These are phyloP conservation scores for Leptobrachium leishanense DNA, from an alignment of 2,113 vertebrate genomes.

Conservation along the genomic window DNA sequence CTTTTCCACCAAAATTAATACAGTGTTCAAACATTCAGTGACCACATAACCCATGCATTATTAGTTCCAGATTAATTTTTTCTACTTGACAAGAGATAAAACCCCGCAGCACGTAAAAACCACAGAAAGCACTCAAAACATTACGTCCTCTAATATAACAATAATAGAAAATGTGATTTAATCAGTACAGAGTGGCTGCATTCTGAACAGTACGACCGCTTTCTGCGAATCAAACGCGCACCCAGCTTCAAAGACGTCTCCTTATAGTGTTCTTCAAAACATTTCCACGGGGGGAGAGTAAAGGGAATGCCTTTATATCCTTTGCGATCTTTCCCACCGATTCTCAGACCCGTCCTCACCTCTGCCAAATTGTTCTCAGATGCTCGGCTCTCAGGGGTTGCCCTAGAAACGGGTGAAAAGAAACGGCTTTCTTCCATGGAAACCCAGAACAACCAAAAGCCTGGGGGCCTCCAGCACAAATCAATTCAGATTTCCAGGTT, in stretches of 20 bases:
- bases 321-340: slow-evolving; percentile 77
- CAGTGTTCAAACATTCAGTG: no score
- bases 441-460: slow-evolving; percentile 80
- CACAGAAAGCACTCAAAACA: no score
- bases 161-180: background rate
- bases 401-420: slow-evolving; percentile 85
- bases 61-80: no score
- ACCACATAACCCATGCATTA: no score
- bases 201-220: background rate
- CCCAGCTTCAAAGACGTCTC: background rate
- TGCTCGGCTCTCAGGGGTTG: slow-evolving; percentile 75
- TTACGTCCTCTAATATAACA: background rate
- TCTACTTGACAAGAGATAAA: no score
- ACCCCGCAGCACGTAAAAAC: no score
- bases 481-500: slow-evolving; percentile 86
- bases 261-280: slow-evolving; percentile 18
- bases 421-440: slow-evolving; percentile 77
- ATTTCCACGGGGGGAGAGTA: slow-evolving; percentile 9
- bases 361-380: slow-evolving; percentile 88
- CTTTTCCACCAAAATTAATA: no score
- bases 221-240: background rate
- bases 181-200: background rate
- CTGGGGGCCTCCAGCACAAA: slow-evolving; percentile 77
- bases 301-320: slow-evolving; percentile 7
- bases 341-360: slow-evolving; percentile 84